Evolutionary conservation across 1,140 invertebrate species (phyloP), one percentile per base, ranked within the genome.

Genomic region (Zaprionus camerounensis): DNA sequence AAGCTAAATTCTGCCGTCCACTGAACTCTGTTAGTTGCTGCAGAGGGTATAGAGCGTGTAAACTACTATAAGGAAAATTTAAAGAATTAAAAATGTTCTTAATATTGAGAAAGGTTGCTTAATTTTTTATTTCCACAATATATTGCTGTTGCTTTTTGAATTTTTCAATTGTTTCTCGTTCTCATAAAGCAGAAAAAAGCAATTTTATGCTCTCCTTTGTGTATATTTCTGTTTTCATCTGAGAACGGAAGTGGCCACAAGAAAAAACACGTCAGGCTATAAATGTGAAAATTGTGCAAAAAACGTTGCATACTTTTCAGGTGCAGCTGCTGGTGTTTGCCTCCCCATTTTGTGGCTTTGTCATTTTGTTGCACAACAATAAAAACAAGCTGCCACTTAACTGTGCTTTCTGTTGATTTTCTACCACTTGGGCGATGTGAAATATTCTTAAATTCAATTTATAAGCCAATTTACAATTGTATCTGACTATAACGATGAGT

Each of bases 231-330:
- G 44, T 51, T 51, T 51, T 24, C 20, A 13, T 20, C 20, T 51
- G 11, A 12, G 11, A 51, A 13, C 20, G 46, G 20, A 24, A 51
- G 20, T 12, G 11, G 41, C 41, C n/a, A n/a, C n/a, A 13, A 11
- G 20, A 22, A 51, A 20, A 51, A 22, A 24, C 20, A 51, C 20
- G 46, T 51, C 46, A 3, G 17, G 46, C n/a, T 12, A 51, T 51
- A 51, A 51, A 51, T 51, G 22, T 51, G 46, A 51, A 46, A 46
- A 51, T 51, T 51, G 11, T 22, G 46, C 46, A 51, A 59, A 59
- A 59, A 62, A 28, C 41, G 59, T 41, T n/a, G 57, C 34, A 59
- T 38, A 59, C 57, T 59, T 59, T 38, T 5, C 17, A 24, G 41
- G 5, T 46, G 13, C 56, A 20, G n/a, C 31, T 36, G 17, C n/a